Conservation (phyloP, 2,113 vertebrate genomes). For the Colistium nudipinnis region DNA sequence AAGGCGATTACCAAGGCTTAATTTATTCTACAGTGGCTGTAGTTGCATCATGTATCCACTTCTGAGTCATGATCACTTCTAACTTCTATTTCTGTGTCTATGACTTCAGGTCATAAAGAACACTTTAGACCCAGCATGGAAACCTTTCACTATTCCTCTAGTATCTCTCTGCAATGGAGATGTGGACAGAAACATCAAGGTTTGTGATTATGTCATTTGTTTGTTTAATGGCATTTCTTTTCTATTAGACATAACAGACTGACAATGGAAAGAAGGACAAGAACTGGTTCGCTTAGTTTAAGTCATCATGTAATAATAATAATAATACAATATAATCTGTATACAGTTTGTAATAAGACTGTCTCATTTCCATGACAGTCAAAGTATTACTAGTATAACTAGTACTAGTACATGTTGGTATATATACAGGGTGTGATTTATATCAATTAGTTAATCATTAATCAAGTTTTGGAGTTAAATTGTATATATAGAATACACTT, state of each 20-base stretch:
- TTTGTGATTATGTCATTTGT: slow-evolving; percentile 60
- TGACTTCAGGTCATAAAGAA: slow-evolving; percentile 93
- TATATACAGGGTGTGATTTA: too few species aligned
- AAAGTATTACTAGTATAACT: too few species aligned
- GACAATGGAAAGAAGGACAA: not conserved
- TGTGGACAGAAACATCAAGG: slow-evolving; percentile 92
- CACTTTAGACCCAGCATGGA: slow-evolving; percentile 96
- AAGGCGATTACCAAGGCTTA: not conserved
- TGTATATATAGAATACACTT: too few species aligned
- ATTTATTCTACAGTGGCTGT: slow-evolving; percentile 1
- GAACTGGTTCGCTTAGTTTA: not conserved
- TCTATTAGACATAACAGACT: not conserved
- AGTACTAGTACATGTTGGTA: too few species aligned
- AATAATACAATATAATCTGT: too few species aligned
- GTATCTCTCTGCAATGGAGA: slow-evolving; percentile 96
- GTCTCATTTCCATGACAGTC: too few species aligned
- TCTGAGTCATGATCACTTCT: slow-evolving; percentile 1
- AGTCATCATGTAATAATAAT: not conserved
- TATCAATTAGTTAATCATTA: too few species aligned
- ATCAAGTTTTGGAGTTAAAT: too few species aligned
- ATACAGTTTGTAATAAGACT: too few species aligned
- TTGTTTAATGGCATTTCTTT: not conserved
- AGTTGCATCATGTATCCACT: slow-evolving; percentile 5
- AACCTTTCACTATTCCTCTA: slow-evolving; percentile 92
- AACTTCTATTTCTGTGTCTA: slow-evolving; percentile 31